These are phyloP conservation scores for Lochmaea capreae DNA, from an alignment of 2,888 invertebrate genomes.

Conservation along the genomic window DNA sequence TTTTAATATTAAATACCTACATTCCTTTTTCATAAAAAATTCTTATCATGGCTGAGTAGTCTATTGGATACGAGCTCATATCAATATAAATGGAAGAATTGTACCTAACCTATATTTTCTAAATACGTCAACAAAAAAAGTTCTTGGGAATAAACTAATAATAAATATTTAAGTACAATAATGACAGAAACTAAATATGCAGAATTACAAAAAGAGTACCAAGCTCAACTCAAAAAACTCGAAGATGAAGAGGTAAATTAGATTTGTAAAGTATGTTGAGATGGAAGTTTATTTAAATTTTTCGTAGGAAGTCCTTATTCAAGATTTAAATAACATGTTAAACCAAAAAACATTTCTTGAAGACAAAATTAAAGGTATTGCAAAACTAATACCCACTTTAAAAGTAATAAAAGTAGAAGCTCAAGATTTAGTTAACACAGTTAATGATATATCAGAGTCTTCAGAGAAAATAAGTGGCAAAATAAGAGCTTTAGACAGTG, in stretches of 20 bases:
- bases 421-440: conserved; percentile 84
- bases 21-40: too few species aligned
- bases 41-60: background rate
- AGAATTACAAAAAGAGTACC: conserved; percentile 68
- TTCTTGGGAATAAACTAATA: background rate
- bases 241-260: conserved; percentile 67
- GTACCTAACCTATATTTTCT: conserved; percentile 6
- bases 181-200: conserved; percentile 42
- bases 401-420: conserved; percentile 82
- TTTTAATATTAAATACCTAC: background rate
- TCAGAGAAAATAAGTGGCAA: conserved; percentile 96
- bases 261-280: background rate
- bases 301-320: conserved; percentile 75
- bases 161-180: conserved; percentile 2
- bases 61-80: too few species aligned
- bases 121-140: conserved; percentile 5
- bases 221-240: conserved; percentile 69
- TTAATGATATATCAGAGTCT: conserved; percentile 85
- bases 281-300: conserved; percentile 21
- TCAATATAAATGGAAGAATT: background rate
- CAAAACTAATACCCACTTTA: conserved; percentile 84
- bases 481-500: conserved; percentile 92
- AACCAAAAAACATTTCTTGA: conserved; percentile 82
- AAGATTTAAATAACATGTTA: conserved; percentile 78
- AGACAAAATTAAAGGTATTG: conserved; percentile 82